phyloP scores from a whole-genome alignment of 1,140 invertebrate genomes.

The Zaprionus lachaisei region DNA sequence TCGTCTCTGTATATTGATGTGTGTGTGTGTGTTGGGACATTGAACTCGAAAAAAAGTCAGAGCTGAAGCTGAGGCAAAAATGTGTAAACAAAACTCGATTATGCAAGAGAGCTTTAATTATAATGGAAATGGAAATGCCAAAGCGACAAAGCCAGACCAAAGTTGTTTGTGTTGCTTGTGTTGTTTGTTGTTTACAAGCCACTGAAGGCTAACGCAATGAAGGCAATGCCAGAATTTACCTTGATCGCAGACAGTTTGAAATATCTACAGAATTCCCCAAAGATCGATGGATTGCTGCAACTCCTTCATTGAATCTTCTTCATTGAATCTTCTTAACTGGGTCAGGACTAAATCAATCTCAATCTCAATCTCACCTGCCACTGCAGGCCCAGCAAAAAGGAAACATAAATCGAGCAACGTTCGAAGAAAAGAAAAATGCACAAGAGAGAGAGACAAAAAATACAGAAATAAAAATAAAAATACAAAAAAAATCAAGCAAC shows the following conservation, averaged over 20 bases:
- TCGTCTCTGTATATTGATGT: slow-evolving; percentile 8
- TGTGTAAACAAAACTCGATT: slow-evolving; percentile 78
- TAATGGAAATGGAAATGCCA: slow-evolving; percentile 78
- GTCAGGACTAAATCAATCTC: slow-evolving; percentile 34
- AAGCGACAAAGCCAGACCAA: slow-evolving; percentile 50
- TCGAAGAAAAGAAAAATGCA: slow-evolving; percentile 27
- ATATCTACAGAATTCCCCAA: neutral
- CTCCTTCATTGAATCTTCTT: too few species aligned
- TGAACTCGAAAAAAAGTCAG: slow-evolving; percentile 73
- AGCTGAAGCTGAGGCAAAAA: slow-evolving; percentile 34
- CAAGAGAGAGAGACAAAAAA: slow-evolving; percentile 17
- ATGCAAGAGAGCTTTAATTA: slow-evolving; percentile 77
- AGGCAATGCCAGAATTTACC: slow-evolving; percentile 28
- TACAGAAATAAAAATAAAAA: slow-evolving; percentile 41
- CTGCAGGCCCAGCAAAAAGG: slow-evolving; percentile 31
- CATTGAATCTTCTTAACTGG: slow-evolving; percentile 1
- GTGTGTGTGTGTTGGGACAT: slow-evolving; percentile 62
- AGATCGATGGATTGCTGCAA: neutral
- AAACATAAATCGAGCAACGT: slow-evolving; percentile 65
- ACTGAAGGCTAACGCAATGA: slow-evolving; percentile 29
- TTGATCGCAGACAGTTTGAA: neutral
- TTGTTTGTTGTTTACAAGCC: slow-evolving; percentile 21
- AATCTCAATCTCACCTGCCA: slow-evolving; percentile 17
- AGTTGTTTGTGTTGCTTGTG: slow-evolving; percentile 1
- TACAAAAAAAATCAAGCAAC: slow-evolving; percentile 69